These are phyloP conservation scores for Bombus cullumanus DNA, from an alignment of 1,140 invertebrate genomes.

Conservation along the genomic window DNA sequence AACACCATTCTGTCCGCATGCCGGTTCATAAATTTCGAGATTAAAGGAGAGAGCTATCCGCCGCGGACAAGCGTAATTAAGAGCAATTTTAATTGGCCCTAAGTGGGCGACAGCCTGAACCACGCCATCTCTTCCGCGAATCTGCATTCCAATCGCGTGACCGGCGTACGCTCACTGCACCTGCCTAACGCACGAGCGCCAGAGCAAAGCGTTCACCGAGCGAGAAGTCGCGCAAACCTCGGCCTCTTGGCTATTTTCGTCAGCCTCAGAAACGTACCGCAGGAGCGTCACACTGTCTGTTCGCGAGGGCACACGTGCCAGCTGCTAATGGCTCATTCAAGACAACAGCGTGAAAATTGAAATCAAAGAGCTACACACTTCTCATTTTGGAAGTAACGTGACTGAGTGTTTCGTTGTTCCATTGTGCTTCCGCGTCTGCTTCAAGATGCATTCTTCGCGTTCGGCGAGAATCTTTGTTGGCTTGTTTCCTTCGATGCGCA, in stretches of 20 bases:
- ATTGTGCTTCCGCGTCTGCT: neutral
- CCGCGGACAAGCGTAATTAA: constrained; percentile 30
- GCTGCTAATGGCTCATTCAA: constrained; percentile 66
- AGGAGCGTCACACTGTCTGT: constrained; percentile 69
- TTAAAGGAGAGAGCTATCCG: constrained; percentile 14
- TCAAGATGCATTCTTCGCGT: no score
- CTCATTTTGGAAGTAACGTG: neutral
- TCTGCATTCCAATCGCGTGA: constrained; percentile 61
- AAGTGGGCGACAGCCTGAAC: constrained; percentile 34
- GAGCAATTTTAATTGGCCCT: constrained; percentile 52
- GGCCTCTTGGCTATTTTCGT: constrained; percentile 55
- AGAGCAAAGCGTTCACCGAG: neutral
- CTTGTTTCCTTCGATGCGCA: neutral
- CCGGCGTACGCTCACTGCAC: constrained; percentile 40
- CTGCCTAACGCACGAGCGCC: constrained; percentile 19
- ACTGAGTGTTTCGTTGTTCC: no score
- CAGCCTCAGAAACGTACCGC: constrained; percentile 27
- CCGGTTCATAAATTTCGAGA: constrained; percentile 45
- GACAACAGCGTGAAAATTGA: constrained; percentile 42
- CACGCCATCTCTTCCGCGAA: constrained; percentile 57
- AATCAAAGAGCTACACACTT: constrained; percentile 44
- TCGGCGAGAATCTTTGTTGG: neutral
- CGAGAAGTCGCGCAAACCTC: neutral
- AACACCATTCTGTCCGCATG: neutral
- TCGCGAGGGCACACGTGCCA: constrained; percentile 32